Evolutionary conservation across 2,888 invertebrate species (phyloP), one percentile per base, ranked within the genome.

Genomic region (Drosophila subquinaria): DNA sequence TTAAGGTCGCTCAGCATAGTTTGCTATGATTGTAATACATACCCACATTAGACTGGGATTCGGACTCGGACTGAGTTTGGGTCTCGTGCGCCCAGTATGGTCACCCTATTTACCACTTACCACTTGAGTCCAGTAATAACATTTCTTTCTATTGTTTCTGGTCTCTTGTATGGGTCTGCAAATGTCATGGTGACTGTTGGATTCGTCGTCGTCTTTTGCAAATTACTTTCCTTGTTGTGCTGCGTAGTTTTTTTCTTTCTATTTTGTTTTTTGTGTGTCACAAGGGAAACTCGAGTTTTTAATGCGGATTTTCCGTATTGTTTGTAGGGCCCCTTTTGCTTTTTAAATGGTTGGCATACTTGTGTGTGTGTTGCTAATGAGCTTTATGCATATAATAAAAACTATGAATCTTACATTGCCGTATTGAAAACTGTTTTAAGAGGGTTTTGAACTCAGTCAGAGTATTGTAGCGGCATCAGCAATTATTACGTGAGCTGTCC

Each of bases 191-290:
- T 88, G 86, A 86, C 76, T 71, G 64, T 74, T 81, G 43, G 30
- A 51, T 50, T 45, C 35, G 43, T 52, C 61, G 30, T 30, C 30
- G 56, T 50, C 55, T 57, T 48, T 51, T 67, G 72, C 73, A 88
- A 84, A 88, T 84, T 88, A 88, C 88, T 84, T 84, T 84, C 84
- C 84, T 79, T 82, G 82, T 86, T 73, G 76, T 75, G 73, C 71
- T 15, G 55, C 52, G 60, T 65, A 47, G 50, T 43, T 52, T 68
- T 40, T 59, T 35, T 42, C 42, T 59, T 69, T 79, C 67, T 76
- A 43, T 82, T 23, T 47, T 27, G 4, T 47, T 60, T 70, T 77
- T 70, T 74, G 53, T 82, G 73, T 88, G 82, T 82, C 84, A 86
- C 70, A 81, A 67, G 76, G 84, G 73, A 88, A 88, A 88, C 79